Base-by-base conservation (phyloP, 2,888 invertebrate species). In the Bembecia ichneumoniformis region DNA sequence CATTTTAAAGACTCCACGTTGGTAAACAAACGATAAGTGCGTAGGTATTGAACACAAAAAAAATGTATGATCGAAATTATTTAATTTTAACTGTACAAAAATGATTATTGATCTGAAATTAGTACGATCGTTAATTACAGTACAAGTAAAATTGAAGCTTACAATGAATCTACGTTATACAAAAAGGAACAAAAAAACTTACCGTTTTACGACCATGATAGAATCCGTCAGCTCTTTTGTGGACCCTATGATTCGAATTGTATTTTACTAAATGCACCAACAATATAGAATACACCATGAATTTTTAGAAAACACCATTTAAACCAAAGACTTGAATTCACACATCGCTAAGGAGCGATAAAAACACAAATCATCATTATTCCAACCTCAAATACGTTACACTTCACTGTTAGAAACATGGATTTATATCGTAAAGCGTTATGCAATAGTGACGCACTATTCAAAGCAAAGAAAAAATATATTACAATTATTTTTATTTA, bases 121-220 rank as follows among this genome's bases (percentile, higher is more conserved):
- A 7, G 28, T 28, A 28, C 28, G 28, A 28, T 9, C 9, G 3
- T 9, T 28, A 28, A 3, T 28, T 0, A 9, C 9, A 28, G 9
- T 28, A 28, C 28, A 28, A 9, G 9, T 28, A 28, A 28, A 28
- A 28, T 28, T 28, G 9, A 28, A 28, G 9, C 9, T 28, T 28
- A 28, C 28, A 28, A 7, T 28, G 28, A 28, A 28, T 28, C 9
- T 28, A 9, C 28, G 28, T 28, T 40, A n/a, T 11, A 44, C 15
- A 16, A 15, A 44, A 16, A 16, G 1, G 44, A 15, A 58, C 54
- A 58, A 45, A 59, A 64, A 59, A 67, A 78, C 87, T 81, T 71
- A 87, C 87, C 86, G 87, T 87, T 87, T 87, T 82, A 87, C 87
- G 83, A 87, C 88, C 88, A 88, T 88, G 84, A 77, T 87, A 86